Evolutionary conservation across 2,797 vertebrate species (phyloP), one percentile per base, ranked within the genome.

Genomic region (Sciurus carolinensis): DNA sequence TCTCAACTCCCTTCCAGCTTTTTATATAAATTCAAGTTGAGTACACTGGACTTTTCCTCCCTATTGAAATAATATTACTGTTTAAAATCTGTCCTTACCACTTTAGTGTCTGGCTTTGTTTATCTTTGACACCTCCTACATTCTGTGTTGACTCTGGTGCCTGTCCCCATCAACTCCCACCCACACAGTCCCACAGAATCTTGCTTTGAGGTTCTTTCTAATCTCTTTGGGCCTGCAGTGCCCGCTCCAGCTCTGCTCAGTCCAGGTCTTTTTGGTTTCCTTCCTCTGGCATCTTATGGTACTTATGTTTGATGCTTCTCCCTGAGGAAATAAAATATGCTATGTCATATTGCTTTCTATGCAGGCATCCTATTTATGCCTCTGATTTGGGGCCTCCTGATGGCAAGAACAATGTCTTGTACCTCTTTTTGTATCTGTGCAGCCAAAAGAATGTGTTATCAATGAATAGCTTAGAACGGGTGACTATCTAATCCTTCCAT

Each of bases 321-420:
- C 39, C 24, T 79, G 33, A 7, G 28, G 69, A 90, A 87, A 90
- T 79, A 89, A 89, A 72, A 39, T 90, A 57, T 18, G 7, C 33
- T 71, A 18, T 62, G 33, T 77, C 7, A 80, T 89, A 81, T 80
- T 92, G 44, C 72, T 93, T 92, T 94, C 64, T 86, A 18, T 62
- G 33, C n/a, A 71, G 57, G 86, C 8, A 67, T 52, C 12, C 28
- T 71, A 59, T 94, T 79, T 94, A n/a, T 79, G 3, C n/a, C 39
- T 71, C 71, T 94, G 52, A 20, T 71, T 91, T 73, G 28, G 59
- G 59, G 24, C 3, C 20, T 39, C 8, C 83, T 83, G 57, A 93
- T 20, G 33, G 14, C 36, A 95, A 93, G n/a, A 92, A 64, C 3
- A 71, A 72, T 7, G 7, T 76, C 18, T 94, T 17, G 1, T 5